Base-by-base conservation (phyloP, 2,113 vertebrate genomes). In the Thunnus maccoyii region DNA sequence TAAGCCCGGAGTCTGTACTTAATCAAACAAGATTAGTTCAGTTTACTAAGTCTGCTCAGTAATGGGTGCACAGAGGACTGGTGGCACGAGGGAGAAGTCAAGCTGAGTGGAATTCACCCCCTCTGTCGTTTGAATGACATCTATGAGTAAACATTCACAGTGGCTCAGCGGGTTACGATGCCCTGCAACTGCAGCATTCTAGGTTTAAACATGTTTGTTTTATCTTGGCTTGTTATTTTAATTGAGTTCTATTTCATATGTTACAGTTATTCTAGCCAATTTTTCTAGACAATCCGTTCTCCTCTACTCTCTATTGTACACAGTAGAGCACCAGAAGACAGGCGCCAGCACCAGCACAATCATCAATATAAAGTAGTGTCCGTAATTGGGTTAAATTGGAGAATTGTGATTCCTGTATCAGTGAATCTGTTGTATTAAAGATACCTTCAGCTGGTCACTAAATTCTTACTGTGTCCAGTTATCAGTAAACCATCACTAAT, bases 1-100 rank as follows among this genome's bases (percentile, higher is more conserved):
- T 80, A 52, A 88, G 91, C 91, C 86, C 64, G 60, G 61, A 86
- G 91, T 91, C 80, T 72, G 80, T 74, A 85, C 80, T 92, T 94
- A 94, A 95, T 94, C 93, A 95, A 93, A 93, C 91, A 87, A 85
- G 92, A 94, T 94, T 91, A 93, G 86, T 86, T 92, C 86, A 92
- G 94, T 94, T 93, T 93, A 81, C 89, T 73, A 78, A 78, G 77
- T 89, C 87, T 91, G 88, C 80, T 90, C 27, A 15, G 77, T 94
- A 87, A 87, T 89, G 90, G 86, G 66, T 68, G 65, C 70, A 68
- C 67, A 78, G 80, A 81, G 76, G 76, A 81, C 54, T 25, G 30
- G 52, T 89, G 89, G 78, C 85, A 66, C 54, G 18, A 8, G 79
- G 50, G 77, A 64, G 84, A 85, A 87, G 88, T 91, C 91, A 89